A percentile compares a stretch with the other conserved stretches of the same genome.
phyloP scores from a whole-genome alignment of 2,888 invertebrate species.

The Cryptus viduatorius region DNA sequence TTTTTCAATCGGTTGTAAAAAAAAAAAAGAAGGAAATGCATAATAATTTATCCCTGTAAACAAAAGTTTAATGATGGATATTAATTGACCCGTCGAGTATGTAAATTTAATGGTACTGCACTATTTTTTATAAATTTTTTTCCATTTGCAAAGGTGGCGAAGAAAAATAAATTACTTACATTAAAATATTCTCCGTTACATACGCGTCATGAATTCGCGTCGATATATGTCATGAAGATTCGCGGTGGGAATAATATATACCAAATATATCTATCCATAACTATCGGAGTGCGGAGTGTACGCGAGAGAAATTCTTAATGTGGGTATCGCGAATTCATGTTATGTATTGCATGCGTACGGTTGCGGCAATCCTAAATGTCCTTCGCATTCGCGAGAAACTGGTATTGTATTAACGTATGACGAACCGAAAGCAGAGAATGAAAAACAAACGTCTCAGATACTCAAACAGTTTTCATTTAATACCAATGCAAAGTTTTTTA shows the following conservation, averaged over 20 bases:
- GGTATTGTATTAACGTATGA: not conserved
- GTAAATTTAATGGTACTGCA: too few species aligned
- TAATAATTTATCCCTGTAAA: too few species aligned
- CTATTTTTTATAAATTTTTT: too few species aligned
- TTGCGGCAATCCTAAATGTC: conserved; percentile 12
- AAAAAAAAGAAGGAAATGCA: too few species aligned
- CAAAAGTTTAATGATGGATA: too few species aligned
- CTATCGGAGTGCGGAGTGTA: not conserved
- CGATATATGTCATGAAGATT: not conserved
- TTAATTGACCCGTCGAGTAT: too few species aligned
- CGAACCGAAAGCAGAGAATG: not conserved
- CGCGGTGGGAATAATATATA: conserved; percentile 13
- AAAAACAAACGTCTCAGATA: not conserved
- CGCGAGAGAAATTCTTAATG: conserved; percentile 53
- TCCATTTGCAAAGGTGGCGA: too few species aligned
- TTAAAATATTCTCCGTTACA: too few species aligned
- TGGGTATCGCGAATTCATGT: conserved; percentile 43
- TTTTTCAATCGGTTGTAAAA: too few species aligned
- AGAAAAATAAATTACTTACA: too few species aligned
- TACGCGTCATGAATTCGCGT: too few species aligned
- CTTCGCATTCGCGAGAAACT: conserved; percentile 39
- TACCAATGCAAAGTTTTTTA: not conserved
- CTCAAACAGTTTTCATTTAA: not conserved
- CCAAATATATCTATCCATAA: not conserved
- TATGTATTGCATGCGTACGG: conserved; percentile 14